phyloP scores from a whole-genome alignment of 2,888 invertebrate species.

The Brachynemurus nebulosus region DNA sequence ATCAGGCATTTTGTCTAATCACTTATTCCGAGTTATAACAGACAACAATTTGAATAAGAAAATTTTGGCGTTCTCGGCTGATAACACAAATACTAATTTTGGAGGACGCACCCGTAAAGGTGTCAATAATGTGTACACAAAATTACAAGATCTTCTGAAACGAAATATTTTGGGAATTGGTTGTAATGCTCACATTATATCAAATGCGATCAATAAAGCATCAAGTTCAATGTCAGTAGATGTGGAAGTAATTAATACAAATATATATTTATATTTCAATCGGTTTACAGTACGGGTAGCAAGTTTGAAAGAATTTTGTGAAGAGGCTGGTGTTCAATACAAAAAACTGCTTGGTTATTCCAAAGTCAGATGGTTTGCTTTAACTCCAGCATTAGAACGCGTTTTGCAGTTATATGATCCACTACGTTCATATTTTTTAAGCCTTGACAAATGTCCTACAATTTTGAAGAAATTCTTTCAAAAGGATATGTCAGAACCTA shows the following conservation, averaged over 20 bases:
- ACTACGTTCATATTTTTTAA: conserved; percentile 21
- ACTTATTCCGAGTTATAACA: conserved; percentile 15
- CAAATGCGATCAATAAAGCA: conserved; percentile 14
- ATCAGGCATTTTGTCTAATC: conserved; percentile 15
- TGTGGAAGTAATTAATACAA: conserved; percentile 19
- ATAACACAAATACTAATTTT: conserved; percentile 21
- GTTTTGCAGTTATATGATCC: conserved; percentile 20
- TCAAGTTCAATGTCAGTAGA: conserved; percentile 19
- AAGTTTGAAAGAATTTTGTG: conserved; percentile 20
- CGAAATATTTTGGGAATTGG: conserved; percentile 16
- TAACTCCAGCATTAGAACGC: conserved; percentile 18
- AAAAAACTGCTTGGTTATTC: conserved; percentile 20
- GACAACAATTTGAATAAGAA: conserved; percentile 16
- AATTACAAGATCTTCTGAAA: conserved; percentile 13
- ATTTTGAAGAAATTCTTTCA: conserved; percentile 20
- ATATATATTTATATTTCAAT: conserved; percentile 19
- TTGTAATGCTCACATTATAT: conserved; percentile 20
- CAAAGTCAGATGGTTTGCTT: conserved; percentile 20
- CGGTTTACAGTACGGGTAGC: conserved; percentile 19
- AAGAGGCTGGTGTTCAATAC: conserved; percentile 17
- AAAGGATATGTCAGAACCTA: conserved; percentile 18
- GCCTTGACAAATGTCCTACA: conserved; percentile 20
- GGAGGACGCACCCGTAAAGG: conserved; percentile 16
- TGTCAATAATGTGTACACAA: conserved; percentile 16
- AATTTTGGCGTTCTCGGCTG: conserved; percentile 16